Evolutionary conservation across 1,140 invertebrate genomes (phyloP).

Genomic region (Heterodera carotae): DNA sequence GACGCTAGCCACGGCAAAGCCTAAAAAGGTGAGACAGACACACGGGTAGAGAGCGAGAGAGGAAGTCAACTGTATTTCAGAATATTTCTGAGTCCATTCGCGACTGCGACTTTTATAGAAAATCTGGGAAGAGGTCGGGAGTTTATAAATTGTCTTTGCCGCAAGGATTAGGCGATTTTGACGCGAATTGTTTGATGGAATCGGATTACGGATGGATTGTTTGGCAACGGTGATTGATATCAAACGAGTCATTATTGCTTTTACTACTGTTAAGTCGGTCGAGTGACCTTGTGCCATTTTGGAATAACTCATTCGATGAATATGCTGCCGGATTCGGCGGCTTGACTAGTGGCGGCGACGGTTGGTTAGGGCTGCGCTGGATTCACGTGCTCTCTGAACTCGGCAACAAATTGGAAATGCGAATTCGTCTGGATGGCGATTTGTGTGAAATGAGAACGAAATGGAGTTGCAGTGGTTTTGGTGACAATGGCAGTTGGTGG

Average conservation of each 20-base stretch:
- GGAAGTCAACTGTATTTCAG: not conserved
- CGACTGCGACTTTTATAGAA: constrained; percentile 22
- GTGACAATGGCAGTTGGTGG: constrained; percentile 18
- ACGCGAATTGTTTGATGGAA: constrained; percentile 26
- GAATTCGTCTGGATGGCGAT: constrained; percentile 22
- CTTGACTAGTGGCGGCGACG: not conserved
- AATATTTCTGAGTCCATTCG: not conserved
- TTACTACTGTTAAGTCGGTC: constrained; percentile 17
- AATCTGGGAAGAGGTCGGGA: not conserved
- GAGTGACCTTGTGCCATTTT: constrained; percentile 12
- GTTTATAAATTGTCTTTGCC: constrained; percentile 1
- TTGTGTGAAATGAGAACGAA: constrained; percentile 10
- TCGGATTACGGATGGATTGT: constrained; percentile 26
- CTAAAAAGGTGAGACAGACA: no score
- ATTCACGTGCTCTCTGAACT: constrained; percentile 4
- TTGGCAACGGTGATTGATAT: constrained; percentile 7
- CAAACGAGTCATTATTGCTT: not conserved
- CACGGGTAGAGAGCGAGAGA: no score
- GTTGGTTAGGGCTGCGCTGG: constrained; percentile 14
- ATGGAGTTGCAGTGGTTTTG: constrained; percentile 9
- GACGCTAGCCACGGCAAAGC: no score
- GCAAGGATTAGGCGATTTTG: constrained; percentile 10
- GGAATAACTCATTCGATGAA: constrained; percentile 18
- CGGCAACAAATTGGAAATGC: constrained; percentile 12
- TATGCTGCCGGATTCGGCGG: constrained; percentile 20